A percentile compares a stretch with the other conserved stretches of the same genome.
phyloP scores from a whole-genome alignment of 1,140 invertebrate species.

The Glossosoma conforme region DNA sequence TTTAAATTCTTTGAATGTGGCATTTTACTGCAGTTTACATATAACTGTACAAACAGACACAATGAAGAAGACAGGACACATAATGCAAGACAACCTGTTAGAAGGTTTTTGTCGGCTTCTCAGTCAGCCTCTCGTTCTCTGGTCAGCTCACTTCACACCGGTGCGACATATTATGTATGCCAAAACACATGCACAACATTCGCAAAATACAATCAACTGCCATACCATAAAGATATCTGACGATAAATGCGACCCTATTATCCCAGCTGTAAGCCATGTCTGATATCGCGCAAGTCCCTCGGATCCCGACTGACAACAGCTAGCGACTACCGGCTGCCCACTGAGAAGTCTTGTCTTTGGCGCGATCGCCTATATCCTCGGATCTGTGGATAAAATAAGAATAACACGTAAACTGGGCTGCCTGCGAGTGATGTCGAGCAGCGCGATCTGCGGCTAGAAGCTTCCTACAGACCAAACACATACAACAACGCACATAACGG shows the following conservation, averaged over 20 bases:
- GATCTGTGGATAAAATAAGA: constrained; percentile 14
- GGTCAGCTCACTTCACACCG: too few relatives aligned
- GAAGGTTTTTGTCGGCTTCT: too few relatives aligned
- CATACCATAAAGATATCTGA: constrained; percentile 73
- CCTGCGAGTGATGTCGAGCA: constrained; percentile 17
- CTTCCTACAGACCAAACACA: too few relatives aligned
- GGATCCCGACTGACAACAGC: background rate
- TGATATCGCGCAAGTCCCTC: background rate
- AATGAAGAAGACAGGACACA: too few relatives aligned
- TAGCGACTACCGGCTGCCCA: background rate
- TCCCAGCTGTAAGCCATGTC: constrained; percentile 72
- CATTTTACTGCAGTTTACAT: too few relatives aligned
- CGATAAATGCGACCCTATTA: constrained; percentile 73
- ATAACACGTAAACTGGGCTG: constrained; percentile 20
- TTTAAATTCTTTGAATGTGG: too few relatives aligned
- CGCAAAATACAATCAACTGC: constrained; percentile 22
- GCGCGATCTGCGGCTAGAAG: too few relatives aligned
- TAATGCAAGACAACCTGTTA: too few relatives aligned
- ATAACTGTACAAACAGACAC: too few relatives aligned
- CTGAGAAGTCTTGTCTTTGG: background rate
- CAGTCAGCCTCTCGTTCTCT: too few relatives aligned
- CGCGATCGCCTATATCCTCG: constrained; percentile 6
- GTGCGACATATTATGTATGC: too few relatives aligned
- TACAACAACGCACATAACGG: too few relatives aligned
- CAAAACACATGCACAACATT: background rate